These are phyloP conservation scores for Myxocyprinus asiaticus DNA, from an alignment of 2,113 vertebrate species.

Conservation along the genomic window DNA sequence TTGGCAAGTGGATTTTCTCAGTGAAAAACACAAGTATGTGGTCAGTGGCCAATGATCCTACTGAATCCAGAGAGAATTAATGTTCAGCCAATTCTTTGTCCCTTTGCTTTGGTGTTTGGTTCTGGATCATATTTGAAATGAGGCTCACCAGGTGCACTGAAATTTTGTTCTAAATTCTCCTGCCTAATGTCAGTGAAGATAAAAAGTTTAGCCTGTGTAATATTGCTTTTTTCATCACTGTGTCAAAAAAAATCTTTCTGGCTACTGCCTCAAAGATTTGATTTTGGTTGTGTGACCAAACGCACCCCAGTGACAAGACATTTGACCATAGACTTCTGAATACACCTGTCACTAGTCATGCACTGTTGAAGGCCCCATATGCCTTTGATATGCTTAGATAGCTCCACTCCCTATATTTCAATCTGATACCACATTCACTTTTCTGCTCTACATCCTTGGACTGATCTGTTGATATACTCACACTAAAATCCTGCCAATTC, in stretches of 20 bases:
- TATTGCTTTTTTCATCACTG: background rate
- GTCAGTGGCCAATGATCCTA: background rate
- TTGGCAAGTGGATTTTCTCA: background rate
- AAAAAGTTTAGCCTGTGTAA: background rate
- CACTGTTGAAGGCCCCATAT: background rate
- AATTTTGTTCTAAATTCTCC: slow-evolving; percentile 15
- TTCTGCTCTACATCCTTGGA: background rate
- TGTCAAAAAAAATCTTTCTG: background rate
- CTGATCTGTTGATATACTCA: background rate
- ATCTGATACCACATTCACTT: too few species aligned
- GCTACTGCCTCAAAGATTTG: background rate
- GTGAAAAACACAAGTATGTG: slow-evolving; percentile 13
- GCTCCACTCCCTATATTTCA: too few species aligned
- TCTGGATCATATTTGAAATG: slow-evolving; percentile 6
- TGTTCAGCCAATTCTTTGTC: background rate
- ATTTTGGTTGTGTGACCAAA: slow-evolving; percentile 6
- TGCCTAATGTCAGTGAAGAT: slow-evolving; percentile 20
- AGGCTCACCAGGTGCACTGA: slow-evolving; percentile 24
- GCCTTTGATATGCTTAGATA: too few species aligned
- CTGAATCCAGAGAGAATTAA: background rate
- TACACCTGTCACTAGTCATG: slow-evolving; percentile 20
- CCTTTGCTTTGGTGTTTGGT: slow-evolving; percentile 5
- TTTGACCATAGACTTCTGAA: slow-evolving; percentile 11
- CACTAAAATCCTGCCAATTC: background rate
- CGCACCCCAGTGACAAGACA: background rate